Evolutionary conservation across 2,113 vertebrate species (phyloP).

Genomic region (Dipodomys spectabilis): DNA sequence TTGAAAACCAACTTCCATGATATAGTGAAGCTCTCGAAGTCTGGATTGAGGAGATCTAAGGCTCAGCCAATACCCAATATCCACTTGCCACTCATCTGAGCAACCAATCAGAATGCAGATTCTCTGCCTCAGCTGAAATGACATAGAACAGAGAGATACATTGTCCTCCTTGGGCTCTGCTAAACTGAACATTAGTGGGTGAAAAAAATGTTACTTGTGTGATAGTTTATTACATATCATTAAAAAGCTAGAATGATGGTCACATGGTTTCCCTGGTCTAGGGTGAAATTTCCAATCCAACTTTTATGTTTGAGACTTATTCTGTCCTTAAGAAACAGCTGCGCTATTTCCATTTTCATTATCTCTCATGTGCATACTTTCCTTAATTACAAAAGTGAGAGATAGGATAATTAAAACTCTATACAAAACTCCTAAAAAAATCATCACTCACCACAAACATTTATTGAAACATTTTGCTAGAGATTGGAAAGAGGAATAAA

Average conservation of each 20-base stretch:
- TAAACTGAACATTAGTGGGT: not conserved
- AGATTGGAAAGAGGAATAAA: not conserved
- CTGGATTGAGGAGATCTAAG: not conserved
- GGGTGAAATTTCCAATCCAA: not conserved
- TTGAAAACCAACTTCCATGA: not conserved
- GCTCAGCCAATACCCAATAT: not conserved
- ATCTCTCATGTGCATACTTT: not conserved
- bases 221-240: not conserved
- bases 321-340: not conserved
- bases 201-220: not conserved
- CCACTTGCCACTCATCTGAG: not conserved
- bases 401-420: not conserved
- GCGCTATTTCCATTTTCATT: not conserved
- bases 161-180: not conserved
- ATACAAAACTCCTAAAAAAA: not conserved
- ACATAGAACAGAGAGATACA: not conserved
- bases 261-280: not conserved
- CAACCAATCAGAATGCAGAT: not conserved
- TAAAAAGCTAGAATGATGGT: not conserved
- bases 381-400: not conserved
- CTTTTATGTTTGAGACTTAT: not conserved
- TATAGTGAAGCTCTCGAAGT: not conserved
- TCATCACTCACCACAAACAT: not conserved
- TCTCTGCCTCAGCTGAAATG: not conserved
- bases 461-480: not conserved